A percentile compares a stretch with the other conserved stretches of the same genome.
Conservation (phyloP, 1,140 invertebrate genomes). For the Oedothorax gibbosus region DNA sequence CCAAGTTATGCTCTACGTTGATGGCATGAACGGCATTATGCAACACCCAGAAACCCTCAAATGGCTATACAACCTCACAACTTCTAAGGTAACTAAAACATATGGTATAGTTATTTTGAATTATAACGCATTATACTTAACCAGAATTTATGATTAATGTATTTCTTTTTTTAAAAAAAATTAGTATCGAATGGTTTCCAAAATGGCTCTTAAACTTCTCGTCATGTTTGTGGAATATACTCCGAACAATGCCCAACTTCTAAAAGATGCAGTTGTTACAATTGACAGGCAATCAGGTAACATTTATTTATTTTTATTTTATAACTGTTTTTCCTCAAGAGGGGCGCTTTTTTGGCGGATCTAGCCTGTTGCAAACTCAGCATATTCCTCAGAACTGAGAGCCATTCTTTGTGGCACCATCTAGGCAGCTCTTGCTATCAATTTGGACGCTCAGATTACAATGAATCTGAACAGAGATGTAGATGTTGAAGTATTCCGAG, state of each 20-base stretch:
- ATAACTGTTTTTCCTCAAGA: no score
- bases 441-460: no score
- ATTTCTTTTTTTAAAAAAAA: constrained; percentile 51
- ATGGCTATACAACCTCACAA: constrained; percentile 96
- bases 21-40: constrained; percentile 99
- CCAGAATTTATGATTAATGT: not conserved
- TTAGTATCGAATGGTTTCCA: constrained; percentile 93
- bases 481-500: no score
- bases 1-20: constrained; percentile 98
- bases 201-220: constrained; percentile 96
- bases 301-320: no score
- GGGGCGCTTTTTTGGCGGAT: no score
- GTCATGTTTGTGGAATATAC: constrained; percentile 99
- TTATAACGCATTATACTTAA: not conserved
- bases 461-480: no score
- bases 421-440: no score
- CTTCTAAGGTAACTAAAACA: constrained; percentile 78
- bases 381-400: no score
- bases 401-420: no score
- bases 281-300: constrained; percentile 84
- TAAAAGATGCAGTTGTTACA: constrained; percentile 87
- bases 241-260: constrained; percentile 89
- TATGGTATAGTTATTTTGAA: not conserved
- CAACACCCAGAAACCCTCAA: constrained; percentile 95
- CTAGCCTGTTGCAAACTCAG: no score